phyloP scores from a whole-genome alignment of 2,113 vertebrate species.

The Pandion haliaetus region DNA sequence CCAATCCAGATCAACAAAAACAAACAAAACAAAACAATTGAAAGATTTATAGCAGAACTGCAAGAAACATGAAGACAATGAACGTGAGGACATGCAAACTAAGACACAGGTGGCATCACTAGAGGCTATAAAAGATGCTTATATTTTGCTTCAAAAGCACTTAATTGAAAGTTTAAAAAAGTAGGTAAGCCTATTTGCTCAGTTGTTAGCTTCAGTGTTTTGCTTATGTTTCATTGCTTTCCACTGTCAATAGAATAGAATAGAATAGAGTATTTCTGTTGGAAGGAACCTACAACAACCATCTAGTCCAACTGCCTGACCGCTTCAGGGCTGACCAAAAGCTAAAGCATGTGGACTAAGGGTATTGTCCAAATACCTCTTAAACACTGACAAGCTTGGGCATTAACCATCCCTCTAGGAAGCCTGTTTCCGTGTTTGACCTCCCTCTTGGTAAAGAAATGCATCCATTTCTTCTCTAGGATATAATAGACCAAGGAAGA shows the following conservation, averaged over 20 bases:
- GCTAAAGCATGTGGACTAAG: not conserved
- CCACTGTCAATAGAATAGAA: not conserved
- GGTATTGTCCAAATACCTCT: not conserved
- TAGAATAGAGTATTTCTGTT: not conserved
- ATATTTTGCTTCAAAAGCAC: not conserved
- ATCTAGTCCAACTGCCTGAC: not conserved
- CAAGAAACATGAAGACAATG: not conserved
- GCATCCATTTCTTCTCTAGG: not conserved
- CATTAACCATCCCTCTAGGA: not conserved
- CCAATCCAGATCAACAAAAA: not conserved
- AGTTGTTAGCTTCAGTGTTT: not conserved
- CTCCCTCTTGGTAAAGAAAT: not conserved
- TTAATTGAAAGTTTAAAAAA: not conserved
- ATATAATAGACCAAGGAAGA: not conserved
- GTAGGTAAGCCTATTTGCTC: not conserved
- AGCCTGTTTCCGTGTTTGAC: not conserved
- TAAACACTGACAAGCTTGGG: not conserved
- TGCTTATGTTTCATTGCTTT: not conserved
- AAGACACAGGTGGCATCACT: not conserved
- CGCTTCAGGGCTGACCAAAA: not conserved
- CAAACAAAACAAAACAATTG: not conserved
- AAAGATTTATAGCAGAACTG: not conserved
- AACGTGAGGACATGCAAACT: not conserved
- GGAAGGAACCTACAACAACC: fast-evolving
- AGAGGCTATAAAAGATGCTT: not conserved